Evolutionary conservation across 2,888 invertebrate species (phyloP).

Genomic region (Aspidiotus rigidus): DNA sequence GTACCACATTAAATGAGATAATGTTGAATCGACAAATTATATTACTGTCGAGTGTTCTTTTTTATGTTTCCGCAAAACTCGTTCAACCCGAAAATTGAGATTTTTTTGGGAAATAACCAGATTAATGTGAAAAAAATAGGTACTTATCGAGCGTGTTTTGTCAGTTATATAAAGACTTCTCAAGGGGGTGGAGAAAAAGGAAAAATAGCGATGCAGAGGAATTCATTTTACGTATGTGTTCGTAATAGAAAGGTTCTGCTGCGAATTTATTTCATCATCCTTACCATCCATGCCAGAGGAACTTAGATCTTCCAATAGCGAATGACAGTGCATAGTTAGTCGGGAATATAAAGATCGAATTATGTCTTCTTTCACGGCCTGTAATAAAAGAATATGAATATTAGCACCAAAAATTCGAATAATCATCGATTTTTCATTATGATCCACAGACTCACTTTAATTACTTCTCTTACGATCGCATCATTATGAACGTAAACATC

Average conservation of each 20-base stretch:
- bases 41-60: no score
- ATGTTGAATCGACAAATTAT: no score
- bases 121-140: no score
- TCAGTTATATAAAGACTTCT: no score
- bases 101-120: not conserved
- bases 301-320: conserved; percentile 63
- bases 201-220: no score
- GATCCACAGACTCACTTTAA: conserved; percentile 40
- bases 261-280: not conserved
- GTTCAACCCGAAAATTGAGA: conserved; percentile 45
- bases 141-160: not conserved
- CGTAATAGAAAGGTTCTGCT: not conserved
- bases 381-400: not conserved
- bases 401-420: not conserved
- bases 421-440: not conserved
- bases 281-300: conserved; percentile 19
- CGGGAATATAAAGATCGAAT: conserved; percentile 73
- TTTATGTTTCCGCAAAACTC: no score
- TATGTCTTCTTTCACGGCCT: conserved; percentile 70
- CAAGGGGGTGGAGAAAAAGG: no score
- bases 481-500: conserved; percentile 69
- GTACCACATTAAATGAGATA: no score
- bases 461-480: conserved; percentile 62
- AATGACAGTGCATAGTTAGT: conserved; percentile 87
- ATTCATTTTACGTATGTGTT: no score